phyloP scores from a whole-genome alignment of 2,888 invertebrate species.

The Xestia rhomboidea region DNA sequence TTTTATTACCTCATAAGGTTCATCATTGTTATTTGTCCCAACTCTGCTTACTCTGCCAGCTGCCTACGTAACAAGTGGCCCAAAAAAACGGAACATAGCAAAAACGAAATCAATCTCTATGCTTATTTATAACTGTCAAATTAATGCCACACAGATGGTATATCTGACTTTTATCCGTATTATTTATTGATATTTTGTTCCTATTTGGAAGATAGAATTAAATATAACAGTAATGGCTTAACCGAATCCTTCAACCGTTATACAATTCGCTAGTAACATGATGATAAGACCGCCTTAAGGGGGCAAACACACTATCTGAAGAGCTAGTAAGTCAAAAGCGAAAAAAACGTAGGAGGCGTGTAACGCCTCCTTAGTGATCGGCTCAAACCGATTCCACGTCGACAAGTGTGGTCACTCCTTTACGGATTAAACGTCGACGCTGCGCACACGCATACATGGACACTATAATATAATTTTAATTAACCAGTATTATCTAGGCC shows the following conservation, averaged over 20 bases:
- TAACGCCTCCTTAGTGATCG: background rate
- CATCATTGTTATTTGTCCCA: constrained; percentile 10
- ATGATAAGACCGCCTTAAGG: constrained; percentile 58
- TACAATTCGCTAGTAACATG: constrained; percentile 69
- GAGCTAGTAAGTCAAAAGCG: background rate
- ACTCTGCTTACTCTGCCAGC: background rate
- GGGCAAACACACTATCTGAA: background rate
- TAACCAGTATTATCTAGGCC: constrained; percentile 68
- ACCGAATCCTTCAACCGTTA: constrained; percentile 72
- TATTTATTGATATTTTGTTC: constrained; percentile 68
- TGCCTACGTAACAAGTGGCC: constrained; percentile 14
- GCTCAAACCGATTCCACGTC: background rate
- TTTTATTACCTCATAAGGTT: background rate
- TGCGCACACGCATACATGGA: constrained; percentile 70
- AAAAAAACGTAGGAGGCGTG: background rate
- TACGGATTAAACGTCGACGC: constrained; percentile 61
- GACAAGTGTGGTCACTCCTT: background rate
- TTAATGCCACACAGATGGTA: constrained; percentile 60
- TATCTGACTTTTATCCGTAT: constrained; percentile 65
- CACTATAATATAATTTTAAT: constrained; percentile 60
- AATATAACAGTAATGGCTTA: constrained; percentile 69
- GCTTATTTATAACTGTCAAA: constrained; percentile 67
- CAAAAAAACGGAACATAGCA: constrained; percentile 51
- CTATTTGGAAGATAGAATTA: constrained; percentile 60
- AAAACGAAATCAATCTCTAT: constrained; percentile 59